Conservation (phyloP, 92 coral and sea anemone genomes). For the Zoanthus sociatus region DNA sequence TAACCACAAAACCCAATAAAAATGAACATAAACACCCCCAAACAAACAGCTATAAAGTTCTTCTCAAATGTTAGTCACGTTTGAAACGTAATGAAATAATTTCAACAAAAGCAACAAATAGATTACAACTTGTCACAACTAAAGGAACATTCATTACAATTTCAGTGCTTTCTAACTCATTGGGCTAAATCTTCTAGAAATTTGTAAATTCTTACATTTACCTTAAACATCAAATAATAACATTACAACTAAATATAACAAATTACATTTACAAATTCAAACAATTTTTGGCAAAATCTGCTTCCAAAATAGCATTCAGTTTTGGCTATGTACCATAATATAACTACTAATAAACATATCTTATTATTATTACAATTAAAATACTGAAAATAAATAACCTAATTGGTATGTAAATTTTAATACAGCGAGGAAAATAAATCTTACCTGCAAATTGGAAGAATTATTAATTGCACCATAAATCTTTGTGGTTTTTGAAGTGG, state of each 20-base stretch:
- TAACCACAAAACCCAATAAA: too few relatives aligned
- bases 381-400: neutral
- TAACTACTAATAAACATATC: neutral
- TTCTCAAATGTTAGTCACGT: neutral
- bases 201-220: neutral
- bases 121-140: neutral
- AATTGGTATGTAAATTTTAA: neutral
- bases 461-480: constrained; percentile 59
- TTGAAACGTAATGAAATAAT: too few relatives aligned
- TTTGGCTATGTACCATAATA: neutral
- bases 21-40: too few relatives aligned
- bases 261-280: neutral
- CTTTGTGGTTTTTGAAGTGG: constrained; percentile 63
- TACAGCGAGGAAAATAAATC: neutral
- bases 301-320: neutral
- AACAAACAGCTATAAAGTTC: too few relatives aligned
- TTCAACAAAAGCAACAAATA: too few relatives aligned
- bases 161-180: neutral
- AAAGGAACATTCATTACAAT: neutral
- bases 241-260: neutral
- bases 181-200: neutral
- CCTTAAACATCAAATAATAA: neutral
- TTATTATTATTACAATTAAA: neutral
- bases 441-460: constrained; percentile 43
- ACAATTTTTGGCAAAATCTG: neutral